Percentiles rank a stretch among this genome's conserved stretches.
These are phyloP conservation scores for Aphaenogaster ashmeadi DNA, from an alignment of 1,140 invertebrate species.

Conservation along the genomic window DNA sequence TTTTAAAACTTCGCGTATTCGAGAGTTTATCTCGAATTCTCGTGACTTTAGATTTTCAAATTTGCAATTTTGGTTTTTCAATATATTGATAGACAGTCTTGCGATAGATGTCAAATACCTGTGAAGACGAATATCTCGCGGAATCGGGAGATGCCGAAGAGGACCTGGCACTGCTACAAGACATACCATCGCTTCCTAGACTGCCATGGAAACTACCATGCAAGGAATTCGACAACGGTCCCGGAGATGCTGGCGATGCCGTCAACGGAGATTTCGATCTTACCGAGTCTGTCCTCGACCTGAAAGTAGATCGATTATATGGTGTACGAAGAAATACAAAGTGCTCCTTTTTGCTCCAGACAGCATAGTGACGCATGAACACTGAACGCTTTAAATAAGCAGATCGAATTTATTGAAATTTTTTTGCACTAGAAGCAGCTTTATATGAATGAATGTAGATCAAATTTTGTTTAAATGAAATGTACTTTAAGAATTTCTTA, in stretches of 20 bases:
- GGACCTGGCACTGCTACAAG: slow-evolving; percentile 86
- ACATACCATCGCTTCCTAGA: slow-evolving; percentile 87
- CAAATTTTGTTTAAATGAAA: not conserved
- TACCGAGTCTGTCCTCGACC: slow-evolving; percentile 85
- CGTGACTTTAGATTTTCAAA: not conserved
- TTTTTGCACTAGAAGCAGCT: slow-evolving; percentile 29
- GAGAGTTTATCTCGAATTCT: not conserved
- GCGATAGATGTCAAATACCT: slow-evolving; percentile 76
- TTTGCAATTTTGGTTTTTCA: not conserved
- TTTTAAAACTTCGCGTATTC: not conserved
- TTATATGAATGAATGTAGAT: slow-evolving; percentile 8
- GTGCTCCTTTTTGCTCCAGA: slow-evolving; percentile 34
- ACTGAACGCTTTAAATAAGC: slow-evolving; percentile 50
- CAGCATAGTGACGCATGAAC: slow-evolving; percentile 43
- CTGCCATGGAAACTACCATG: slow-evolving; percentile 86
- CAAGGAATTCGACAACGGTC: slow-evolving; percentile 84
- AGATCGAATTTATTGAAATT: slow-evolving; percentile 11
- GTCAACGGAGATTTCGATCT: slow-evolving; percentile 86
- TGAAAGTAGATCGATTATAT: slow-evolving; percentile 77
- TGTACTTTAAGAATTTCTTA: slow-evolving; percentile 21
- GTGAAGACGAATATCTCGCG: slow-evolving; percentile 84
- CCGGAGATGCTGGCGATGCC: slow-evolving; percentile 85
- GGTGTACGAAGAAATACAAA: slow-evolving; percentile 35
- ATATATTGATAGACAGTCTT: not conserved
- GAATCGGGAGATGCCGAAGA: slow-evolving; percentile 86